Evolutionary conservation across 2,113 vertebrate species (phyloP).

Genomic region (Cebidichthys violaceus): DNA sequence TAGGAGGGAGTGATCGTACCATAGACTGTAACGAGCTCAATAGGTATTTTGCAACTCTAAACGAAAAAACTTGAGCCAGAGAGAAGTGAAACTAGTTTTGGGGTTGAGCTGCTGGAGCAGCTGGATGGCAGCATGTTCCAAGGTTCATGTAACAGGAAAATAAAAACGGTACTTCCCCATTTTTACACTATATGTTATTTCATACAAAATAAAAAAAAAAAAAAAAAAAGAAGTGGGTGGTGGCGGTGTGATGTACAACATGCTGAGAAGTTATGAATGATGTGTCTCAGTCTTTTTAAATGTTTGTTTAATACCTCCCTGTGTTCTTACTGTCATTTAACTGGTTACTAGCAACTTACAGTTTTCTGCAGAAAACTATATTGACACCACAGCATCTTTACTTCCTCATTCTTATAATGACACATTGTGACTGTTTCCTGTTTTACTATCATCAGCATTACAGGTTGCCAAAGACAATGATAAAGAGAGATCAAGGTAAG

Average conservation of each 20-base stretch:
- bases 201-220: constrained; percentile 53
- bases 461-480: constrained; percentile 60
- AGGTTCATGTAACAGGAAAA: constrained; percentile 83
- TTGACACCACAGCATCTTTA: constrained; percentile 89
- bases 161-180: constrained; percentile 83
- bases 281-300: constrained; percentile 20
- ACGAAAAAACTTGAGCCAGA: constrained; percentile 72
- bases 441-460: constrained; percentile 84
- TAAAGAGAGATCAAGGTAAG: constrained; percentile 29
- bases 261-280: constrained; percentile 17
- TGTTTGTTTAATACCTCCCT: constrained; percentile 6
- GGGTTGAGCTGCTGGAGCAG: constrained; percentile 78
- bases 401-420: constrained; percentile 92
- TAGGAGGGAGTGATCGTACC: constrained; percentile 68
- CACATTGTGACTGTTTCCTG: constrained; percentile 95
- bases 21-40: constrained; percentile 46
- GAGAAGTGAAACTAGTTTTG: constrained; percentile 84
- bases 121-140: constrained; percentile 78
- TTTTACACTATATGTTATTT: constrained; percentile 69
- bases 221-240: constrained; percentile 1
- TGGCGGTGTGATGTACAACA: not conserved
- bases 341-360: constrained; percentile 88
- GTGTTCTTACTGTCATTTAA: constrained; percentile 59
- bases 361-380: constrained; percentile 94
- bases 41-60: constrained; percentile 81